phyloP scores from a whole-genome alignment of 2,888 invertebrate genomes.

The Nomada fucata region DNA sequence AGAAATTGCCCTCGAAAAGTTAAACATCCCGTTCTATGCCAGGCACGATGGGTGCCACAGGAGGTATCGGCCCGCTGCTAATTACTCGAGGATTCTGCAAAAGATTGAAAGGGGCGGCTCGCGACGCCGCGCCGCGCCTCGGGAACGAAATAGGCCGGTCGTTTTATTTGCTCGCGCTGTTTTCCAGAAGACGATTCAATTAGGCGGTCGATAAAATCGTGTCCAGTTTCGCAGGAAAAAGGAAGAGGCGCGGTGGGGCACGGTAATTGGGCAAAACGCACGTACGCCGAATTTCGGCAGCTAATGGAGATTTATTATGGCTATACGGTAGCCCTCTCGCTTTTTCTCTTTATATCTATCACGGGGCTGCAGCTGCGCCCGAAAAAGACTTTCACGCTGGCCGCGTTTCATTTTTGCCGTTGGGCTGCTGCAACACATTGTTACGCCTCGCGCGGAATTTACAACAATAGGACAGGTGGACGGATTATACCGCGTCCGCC shows the following conservation, averaged over 20 bases:
- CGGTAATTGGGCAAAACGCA: conserved; percentile 70
- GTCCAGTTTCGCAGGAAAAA: conserved; percentile 65
- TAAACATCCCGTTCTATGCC: background rate
- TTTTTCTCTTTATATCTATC: background rate
- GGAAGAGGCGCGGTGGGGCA: conserved; percentile 37
- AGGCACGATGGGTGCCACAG: background rate
- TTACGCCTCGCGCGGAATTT: conserved; percentile 62
- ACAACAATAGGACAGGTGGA: conserved; percentile 70
- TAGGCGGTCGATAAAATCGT: conserved; percentile 70
- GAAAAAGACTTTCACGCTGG: conserved; percentile 68
- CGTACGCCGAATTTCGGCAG: conserved; percentile 70
- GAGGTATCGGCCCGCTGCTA: conserved; percentile 17
- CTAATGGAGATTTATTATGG: conserved; percentile 74
- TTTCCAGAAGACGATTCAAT: conserved; percentile 69
- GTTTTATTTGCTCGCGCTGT: conserved; percentile 55
- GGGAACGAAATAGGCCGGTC: conserved; percentile 56
- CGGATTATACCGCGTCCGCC: conserved; percentile 37
- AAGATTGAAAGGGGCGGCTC: conserved; percentile 29
- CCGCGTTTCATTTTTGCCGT: conserved; percentile 58
- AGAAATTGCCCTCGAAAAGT: background rate
- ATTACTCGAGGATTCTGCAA: conserved; percentile 35
- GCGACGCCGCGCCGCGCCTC: conserved; percentile 2
- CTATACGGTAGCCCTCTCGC: conserved; percentile 32
- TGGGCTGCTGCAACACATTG: conserved; percentile 43
- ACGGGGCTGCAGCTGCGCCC: conserved; percentile 58